phyloP scores from a whole-genome alignment of 1,140 invertebrate species.

The Ericerus pela region DNA sequence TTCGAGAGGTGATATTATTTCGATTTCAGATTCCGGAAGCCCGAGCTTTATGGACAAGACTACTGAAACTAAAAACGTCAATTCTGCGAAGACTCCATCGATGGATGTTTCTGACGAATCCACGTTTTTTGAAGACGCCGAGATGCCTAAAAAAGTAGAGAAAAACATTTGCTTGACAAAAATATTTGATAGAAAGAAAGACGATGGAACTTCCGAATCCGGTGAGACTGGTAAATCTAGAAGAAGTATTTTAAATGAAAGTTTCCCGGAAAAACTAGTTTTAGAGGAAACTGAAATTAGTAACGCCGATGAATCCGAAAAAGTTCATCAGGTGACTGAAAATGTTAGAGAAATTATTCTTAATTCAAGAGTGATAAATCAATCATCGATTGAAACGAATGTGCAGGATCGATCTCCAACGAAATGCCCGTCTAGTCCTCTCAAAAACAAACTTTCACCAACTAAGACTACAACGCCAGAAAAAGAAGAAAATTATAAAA shows the following conservation, averaged over 20 bases:
- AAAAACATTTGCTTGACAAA: background rate
- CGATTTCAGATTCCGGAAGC: background rate
- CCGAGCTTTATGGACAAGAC: background rate
- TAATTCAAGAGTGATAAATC: too few relatives aligned
- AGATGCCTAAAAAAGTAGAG: background rate
- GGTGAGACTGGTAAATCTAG: background rate
- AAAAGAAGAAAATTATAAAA: background rate
- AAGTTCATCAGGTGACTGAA: too few relatives aligned
- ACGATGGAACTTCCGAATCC: background rate
- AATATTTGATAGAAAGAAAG: background rate
- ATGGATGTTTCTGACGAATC: background rate
- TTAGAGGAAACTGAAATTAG: background rate
- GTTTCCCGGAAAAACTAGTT: background rate
- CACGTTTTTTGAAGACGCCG: background rate
- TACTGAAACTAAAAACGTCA: background rate
- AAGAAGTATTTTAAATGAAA: background rate
- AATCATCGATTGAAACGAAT: too few relatives aligned
- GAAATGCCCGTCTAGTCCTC: too few relatives aligned
- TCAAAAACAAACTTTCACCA: too few relatives aligned
- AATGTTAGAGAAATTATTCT: too few relatives aligned
- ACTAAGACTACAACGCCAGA: too few relatives aligned
- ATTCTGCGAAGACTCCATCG: background rate
- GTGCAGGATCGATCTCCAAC: too few relatives aligned
- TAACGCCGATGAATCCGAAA: background rate
- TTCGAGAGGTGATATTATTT: background rate